Base-by-base conservation (phyloP, 1,140 invertebrate genomes). In the Zaprionus ghesquierei region DNA sequence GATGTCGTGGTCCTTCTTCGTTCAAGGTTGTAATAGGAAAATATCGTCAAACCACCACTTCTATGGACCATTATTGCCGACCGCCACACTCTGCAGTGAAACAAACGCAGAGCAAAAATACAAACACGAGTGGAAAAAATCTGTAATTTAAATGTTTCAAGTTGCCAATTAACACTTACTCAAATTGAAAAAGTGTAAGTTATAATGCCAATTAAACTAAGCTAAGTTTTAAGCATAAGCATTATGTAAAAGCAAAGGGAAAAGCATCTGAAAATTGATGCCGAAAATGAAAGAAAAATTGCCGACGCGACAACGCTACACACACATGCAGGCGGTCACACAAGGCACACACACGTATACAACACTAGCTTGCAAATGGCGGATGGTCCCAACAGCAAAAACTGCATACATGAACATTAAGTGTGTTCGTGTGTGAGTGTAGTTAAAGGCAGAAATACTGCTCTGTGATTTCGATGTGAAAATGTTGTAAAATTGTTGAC, bases 401-500 rank as follows among this genome's bases (percentile, higher is more conserved):
- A 80, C 69, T 87, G 84, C 84, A 87, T 76, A 71, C 73, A 71
- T 55, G 46, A 64, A 63, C 31, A 20, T 71, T 58, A 25, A 20
- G 25, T 71, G 38, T 62, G 41, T 61, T 29, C 50, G 35, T 50
- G 33, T 68, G 46, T 46, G 41, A 53, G 64, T 55, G 20, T 66
- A 25, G 49, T 33, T 71, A 33, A 66, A 72, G 46, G 63, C 63
- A 73, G 65, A 69, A 69, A 73, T 73, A 60, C 27, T 75, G 72
- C 49, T 63, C 54, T 61, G 69, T 75, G 73, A 72, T 72, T 73
- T 77, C 55, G 69, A 74, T 80, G 84, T 79, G 69, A 74, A 81
- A 75, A 87, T 54, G 77, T 73, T 82, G 58, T 71, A 84, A 84
- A 79, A 84, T 74, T 87, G 84, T 89, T 84, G 84, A 87, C 84